Conservation (phyloP, 2,797 vertebrate genomes). For the Macroramphosus scolopax region DNA sequence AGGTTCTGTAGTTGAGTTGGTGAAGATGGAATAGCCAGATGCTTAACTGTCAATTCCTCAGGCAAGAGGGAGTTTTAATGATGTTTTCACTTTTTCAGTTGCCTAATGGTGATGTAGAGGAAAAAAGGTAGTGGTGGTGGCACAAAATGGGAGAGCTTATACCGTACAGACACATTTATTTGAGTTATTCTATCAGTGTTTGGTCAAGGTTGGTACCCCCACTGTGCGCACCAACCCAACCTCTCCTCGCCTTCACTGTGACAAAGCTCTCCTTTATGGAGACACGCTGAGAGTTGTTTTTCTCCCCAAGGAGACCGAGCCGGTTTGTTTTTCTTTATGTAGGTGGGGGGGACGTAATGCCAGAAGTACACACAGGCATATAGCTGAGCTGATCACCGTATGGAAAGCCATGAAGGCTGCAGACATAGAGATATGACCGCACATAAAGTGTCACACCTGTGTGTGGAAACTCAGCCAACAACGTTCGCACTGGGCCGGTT, state of each 20-base stretch:
- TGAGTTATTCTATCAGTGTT: conserved; percentile 47
- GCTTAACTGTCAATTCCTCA: conserved; percentile 24
- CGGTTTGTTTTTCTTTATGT: conserved; percentile 44
- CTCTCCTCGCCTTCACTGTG: conserved; percentile 24
- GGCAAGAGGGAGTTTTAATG: conserved; percentile 31
- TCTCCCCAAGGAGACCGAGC: conserved; percentile 14
- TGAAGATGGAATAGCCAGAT: conserved; percentile 51
- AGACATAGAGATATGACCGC: background rate
- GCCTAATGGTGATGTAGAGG: background rate
- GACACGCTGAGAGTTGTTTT: conserved; percentile 17
- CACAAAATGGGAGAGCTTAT: background rate
- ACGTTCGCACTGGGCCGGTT: conserved; percentile 18
- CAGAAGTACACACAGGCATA: background rate
- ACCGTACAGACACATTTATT: conserved; percentile 28
- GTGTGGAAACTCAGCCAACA: conserved; percentile 24
- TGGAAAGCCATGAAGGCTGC: conserved; percentile 14
- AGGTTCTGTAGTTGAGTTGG: conserved; percentile 11
- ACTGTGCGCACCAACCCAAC: conserved; percentile 16
- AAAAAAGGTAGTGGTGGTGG: background rate
- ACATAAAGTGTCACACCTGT: conserved; percentile 11
- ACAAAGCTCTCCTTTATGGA: conserved; percentile 63
- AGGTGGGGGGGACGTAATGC: conserved; percentile 10
- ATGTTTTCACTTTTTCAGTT: conserved; percentile 22
- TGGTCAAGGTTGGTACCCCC: conserved; percentile 43
- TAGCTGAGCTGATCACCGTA: conserved; percentile 17